Evolutionary conservation across 2,797 vertebrate species (phyloP), one percentile per base, ranked within the genome.

Genomic region (Myripristis murdjan): DNA sequence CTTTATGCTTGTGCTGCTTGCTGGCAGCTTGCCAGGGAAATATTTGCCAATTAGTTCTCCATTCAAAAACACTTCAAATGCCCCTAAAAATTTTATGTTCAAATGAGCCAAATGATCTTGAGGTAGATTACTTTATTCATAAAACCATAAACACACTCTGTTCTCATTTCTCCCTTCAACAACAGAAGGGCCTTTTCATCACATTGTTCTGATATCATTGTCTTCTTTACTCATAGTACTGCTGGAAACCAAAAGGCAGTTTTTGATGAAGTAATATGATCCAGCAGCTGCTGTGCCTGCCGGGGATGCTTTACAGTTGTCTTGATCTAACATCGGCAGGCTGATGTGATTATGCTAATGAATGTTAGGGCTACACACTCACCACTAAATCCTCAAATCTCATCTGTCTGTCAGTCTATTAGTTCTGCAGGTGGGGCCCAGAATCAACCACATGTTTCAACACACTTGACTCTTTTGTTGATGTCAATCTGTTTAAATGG

Each of bases 401-500:
- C 44, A 6, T 54, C 24, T 15, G 11, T 57, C 54, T 48, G 11
- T 57, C 54, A 22, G 33, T 47, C n/a, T 58, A 6, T 58, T 49
- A 15, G 6, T 70, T 49, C 12, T 64, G 62, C 56, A 55, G 41
- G 41, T 51, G 53, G 69, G 56, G 33, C 18, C 48, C 48, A 37
- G 61, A 62, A 43, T 67, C 44, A 33, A 43, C 43, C 31, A 4
- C 37, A 15, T 39, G 37, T 39, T 39, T 1, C 5, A 3, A 39
- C 9, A 39, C 41, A 6, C 22, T 56, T 46, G 43, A 66, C 71
- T 28, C 43, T 46, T 55, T 22, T 69, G 41, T 84, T 70, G 49
- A 70, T 86, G 52, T 69, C 15, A 73, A 73, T 75, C 44, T 56
- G 37, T 76, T 75, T 51, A 69, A 67, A 4, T 39, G 64, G 64